These are phyloP conservation scores for Hippocampus zosterae DNA, from an alignment of 2,113 vertebrate species.

Conservation along the genomic window DNA sequence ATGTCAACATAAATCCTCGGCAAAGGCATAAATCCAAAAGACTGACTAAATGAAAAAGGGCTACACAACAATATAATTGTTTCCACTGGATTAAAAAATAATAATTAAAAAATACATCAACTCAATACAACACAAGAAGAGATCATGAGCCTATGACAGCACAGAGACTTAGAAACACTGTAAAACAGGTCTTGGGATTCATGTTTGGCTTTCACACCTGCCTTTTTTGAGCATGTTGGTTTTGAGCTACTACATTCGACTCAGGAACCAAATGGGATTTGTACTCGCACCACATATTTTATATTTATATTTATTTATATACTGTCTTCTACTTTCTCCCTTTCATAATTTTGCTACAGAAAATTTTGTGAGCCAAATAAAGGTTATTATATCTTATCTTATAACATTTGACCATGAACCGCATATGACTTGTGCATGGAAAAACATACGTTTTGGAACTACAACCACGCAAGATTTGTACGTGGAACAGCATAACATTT, in stretches of 20 bases:
- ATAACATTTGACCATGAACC: no score
- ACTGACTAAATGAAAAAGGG: constrained; percentile 11
- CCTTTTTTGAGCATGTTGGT: neutral
- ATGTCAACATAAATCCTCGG: constrained; percentile 37
- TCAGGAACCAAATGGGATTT: neutral
- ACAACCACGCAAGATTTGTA: neutral
- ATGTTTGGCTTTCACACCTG: neutral
- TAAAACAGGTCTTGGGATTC: neutral
- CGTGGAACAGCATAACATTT: neutral
- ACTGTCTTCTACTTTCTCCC: no score
- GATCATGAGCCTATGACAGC: neutral
- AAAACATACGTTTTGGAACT: no score
- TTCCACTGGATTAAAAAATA: neutral
- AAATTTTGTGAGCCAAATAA: no score
- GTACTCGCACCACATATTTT: no score
- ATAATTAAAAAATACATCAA: neutral
- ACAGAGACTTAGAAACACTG: neutral
- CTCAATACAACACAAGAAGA: neutral
- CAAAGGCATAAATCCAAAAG: neutral
- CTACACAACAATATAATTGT: neutral
- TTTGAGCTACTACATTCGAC: neutral
- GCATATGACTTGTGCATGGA: no score
- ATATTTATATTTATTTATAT: no score
- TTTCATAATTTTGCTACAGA: no score
- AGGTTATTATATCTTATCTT: no score